Evolutionary conservation across 2,113 vertebrate genomes (phyloP), one percentile per base, ranked within the genome.

Genomic region (Macquaria ambigua): DNA sequence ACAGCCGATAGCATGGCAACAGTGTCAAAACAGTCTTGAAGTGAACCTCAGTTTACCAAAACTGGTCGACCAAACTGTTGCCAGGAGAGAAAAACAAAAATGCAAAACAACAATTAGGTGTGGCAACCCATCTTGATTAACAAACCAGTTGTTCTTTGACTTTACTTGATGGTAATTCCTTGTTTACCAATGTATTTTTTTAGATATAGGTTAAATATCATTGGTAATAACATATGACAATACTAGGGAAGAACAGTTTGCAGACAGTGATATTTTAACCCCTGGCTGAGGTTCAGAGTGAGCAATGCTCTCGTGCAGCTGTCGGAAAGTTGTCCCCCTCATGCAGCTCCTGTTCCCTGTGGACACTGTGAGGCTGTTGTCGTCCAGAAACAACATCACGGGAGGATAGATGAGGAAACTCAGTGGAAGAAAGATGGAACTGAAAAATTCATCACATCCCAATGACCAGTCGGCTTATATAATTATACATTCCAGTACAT

Each of bases 291-390:
- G 37, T 62, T 78, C 64, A 76, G 58, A 56, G 7, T 46, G 23
- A 73, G 31, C 11, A 1, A 41, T 21, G 3, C 39, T 71, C 79
- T 41, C 0, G 14, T 53, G 79, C 81, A 89, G 88, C 84, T 90
- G 84, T 92, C 16, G 39, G 83, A 82, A 82, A 82, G 77, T 64
- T 39, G 59, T 46, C 70, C 58, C 58, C 56, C 61, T 20, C 59
- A 0, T 23, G 3, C 64, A 34, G 48, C 73, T 72, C 67, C 28
- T 62, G 21, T 55, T 86, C 81, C 56, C n/a, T 5, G 61, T 61
- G 53, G 53, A 52, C 63, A 14, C 37, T 5, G 71, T 5, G 71
- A 88, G 74, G 71, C 63, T 77, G 48, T 61, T 58, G 21, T 34
- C 11, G 72, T 59, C 64, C 64, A 83, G 20, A 81, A 58, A 39